Conservation (phyloP, 2,797 vertebrate species). For the Rhynchonycteris naso region DNA sequence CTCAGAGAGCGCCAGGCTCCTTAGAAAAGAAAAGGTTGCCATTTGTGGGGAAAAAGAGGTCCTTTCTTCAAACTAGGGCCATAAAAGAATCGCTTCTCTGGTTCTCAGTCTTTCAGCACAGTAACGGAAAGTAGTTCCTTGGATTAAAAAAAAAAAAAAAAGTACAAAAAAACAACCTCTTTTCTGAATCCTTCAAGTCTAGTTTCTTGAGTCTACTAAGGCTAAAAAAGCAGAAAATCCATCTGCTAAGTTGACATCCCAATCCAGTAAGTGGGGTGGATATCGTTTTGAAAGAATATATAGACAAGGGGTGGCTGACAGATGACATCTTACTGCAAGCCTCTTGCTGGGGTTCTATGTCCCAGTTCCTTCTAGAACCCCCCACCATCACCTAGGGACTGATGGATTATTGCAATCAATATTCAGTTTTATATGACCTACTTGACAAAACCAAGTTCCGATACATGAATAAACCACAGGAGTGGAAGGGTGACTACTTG, state of each 20-base stretch:
- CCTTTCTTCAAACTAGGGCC: background rate
- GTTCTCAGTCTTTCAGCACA: background rate
- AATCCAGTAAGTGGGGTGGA: background rate
- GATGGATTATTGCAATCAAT: background rate
- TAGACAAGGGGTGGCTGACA: background rate
- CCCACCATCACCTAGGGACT: background rate
- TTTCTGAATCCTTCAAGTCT: background rate
- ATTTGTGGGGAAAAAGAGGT: background rate
- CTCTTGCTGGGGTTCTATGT: fast-evolving
- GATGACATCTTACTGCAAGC: fast-evolving
- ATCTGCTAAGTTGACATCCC: fast-evolving
- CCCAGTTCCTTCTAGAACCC: background rate
- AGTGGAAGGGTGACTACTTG: background rate
- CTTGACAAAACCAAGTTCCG: background rate
- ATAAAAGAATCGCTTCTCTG: background rate
- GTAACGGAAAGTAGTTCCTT: background rate
- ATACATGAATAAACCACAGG: fast-evolving
- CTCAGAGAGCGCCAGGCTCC: background rate
- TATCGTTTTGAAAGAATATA: background rate
- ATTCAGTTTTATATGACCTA: background rate
- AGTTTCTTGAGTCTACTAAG: background rate
- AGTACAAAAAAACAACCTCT: background rate
- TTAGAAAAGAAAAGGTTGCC: background rate
- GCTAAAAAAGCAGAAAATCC: background rate
- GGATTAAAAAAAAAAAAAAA: background rate